Conservation (phyloP, 2,797 vertebrate species). For the Strix occidentalis region DNA sequence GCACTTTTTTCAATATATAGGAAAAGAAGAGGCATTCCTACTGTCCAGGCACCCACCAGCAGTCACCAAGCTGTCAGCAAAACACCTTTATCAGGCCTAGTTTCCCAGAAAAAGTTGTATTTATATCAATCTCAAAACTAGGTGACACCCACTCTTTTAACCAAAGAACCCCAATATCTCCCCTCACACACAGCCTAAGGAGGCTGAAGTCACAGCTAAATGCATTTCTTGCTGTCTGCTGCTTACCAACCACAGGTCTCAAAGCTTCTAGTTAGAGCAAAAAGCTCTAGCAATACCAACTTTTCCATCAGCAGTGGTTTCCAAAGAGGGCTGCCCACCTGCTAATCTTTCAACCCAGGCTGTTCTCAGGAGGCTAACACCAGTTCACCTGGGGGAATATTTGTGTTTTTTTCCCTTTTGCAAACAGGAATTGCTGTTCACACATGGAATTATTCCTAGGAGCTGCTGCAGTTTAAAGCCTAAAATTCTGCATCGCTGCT, state of each 20-base stretch:
- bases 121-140: accelerated
- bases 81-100: background rate
- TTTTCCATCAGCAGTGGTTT: background rate
- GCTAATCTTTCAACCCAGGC: background rate
- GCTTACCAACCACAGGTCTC: background rate
- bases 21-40: background rate
- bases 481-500: accelerated
- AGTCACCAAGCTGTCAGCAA: background rate
- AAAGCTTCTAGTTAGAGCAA: background rate
- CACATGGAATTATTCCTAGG: background rate
- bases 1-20: accelerated
- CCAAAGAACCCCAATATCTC: background rate
- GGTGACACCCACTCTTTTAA: background rate
- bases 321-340: background rate
- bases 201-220: background rate
- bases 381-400: background rate
- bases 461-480: background rate
- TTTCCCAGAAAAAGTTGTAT: background rate
- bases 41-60: background rate
- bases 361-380: background rate
- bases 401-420: background rate
- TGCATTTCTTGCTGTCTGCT: background rate
- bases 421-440: background rate
- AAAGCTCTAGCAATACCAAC: background rate
- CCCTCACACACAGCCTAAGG: background rate